These are phyloP conservation scores for Turritopsis rubra DNA, from an alignment of 30 jellyfish, hydroid and myxozoan genomes.

Conservation along the genomic window DNA sequence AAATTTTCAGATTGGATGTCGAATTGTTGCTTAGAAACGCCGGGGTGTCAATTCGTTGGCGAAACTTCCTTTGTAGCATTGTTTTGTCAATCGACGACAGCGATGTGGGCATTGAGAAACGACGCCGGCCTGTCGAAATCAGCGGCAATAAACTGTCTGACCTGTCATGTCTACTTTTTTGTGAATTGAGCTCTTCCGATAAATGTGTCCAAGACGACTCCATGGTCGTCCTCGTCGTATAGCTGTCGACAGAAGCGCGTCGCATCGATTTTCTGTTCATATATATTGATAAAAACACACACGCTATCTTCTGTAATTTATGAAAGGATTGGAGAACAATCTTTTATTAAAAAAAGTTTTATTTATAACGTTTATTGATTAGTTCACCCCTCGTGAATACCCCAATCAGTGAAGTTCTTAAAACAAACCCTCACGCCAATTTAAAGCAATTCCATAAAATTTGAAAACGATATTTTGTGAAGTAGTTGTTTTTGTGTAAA, in stretches of 20 bases:
- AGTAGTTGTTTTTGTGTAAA: no score
- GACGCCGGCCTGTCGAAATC: not conserved
- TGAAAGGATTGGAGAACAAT: no score
- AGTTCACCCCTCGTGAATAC: no score
- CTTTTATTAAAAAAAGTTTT: no score
- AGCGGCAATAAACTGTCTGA: not conserved
- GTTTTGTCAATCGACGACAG: not conserved
- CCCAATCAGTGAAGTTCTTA: no score
- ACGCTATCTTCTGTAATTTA: not conserved
- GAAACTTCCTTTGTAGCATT: not conserved
- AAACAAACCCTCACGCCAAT: no score
- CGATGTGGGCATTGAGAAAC: not conserved
- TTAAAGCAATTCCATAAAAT: no score
- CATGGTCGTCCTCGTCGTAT: not conserved
- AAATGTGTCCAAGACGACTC: not conserved
- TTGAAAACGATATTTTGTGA: no score
- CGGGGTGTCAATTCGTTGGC: not conserved
- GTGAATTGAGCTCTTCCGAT: not conserved
- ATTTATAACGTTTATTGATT: no score
- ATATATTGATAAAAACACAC: not conserved
- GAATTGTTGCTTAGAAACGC: not conserved
- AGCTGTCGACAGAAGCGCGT: not conserved
- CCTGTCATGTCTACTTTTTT: not conserved
- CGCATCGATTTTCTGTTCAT: not conserved
- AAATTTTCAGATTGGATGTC: not conserved